These are phyloP conservation scores for Nothura maculosa DNA, from an alignment of 2,797 vertebrate species.

Conservation along the genomic window DNA sequence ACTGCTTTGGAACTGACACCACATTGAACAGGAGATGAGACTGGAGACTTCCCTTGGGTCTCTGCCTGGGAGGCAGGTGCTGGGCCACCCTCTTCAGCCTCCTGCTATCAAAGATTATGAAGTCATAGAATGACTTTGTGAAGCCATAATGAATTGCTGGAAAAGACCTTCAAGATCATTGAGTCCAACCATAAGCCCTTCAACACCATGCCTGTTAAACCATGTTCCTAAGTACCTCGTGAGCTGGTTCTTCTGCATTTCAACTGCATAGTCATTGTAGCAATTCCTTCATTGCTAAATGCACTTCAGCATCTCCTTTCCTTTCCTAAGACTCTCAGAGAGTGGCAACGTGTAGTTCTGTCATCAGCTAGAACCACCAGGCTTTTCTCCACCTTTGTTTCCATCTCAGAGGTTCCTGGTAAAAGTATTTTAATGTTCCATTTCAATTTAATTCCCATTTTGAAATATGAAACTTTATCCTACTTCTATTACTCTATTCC, in stretches of 20 bases:
- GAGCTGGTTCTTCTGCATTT: not conserved
- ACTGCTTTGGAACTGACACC: not conserved
- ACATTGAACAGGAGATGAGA: not conserved
- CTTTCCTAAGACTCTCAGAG: not conserved
- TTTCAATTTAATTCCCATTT: conserved; percentile 6
- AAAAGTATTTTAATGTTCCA: not conserved
- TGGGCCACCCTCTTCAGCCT: not conserved
- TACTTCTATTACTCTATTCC: not conserved
- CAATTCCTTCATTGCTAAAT: not conserved
- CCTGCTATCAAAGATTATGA: not conserved
- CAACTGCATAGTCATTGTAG: not conserved
- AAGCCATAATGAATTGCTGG: too few species aligned
- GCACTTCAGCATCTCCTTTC: not conserved
- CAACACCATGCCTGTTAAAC: too few species aligned
- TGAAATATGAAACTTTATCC: not conserved
- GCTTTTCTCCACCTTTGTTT: not conserved
- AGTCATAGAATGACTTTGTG: too few species aligned
- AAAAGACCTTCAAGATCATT: too few species aligned
- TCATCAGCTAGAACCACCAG: not conserved
- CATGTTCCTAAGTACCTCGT: too few species aligned
- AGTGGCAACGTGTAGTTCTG: not conserved
- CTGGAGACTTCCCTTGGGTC: not conserved
- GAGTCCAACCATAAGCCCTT: too few species aligned
- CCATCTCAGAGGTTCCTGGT: not conserved
- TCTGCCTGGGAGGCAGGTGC: fast-evolving